Evolutionary conservation across 92 coral and sea anemone genomes (phyloP).

Genomic region (Umimayanthus kanabou): DNA sequence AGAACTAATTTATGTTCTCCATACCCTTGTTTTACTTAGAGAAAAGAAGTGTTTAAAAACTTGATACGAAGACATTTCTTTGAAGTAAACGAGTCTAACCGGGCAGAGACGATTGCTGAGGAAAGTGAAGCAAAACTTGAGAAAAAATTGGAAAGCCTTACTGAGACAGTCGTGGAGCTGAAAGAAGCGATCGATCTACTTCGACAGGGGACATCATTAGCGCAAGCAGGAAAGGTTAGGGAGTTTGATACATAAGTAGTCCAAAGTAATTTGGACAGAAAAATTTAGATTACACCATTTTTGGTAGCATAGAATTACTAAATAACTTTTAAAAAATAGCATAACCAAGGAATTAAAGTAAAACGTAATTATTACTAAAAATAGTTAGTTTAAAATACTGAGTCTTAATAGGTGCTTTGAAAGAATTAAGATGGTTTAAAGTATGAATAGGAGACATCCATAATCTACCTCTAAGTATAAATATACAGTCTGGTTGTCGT

Average conservation of each 20-base stretch:
- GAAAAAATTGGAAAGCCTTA: constrained; percentile 19
- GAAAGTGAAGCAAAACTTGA: constrained; percentile 33
- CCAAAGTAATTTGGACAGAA: too few relatives aligned
- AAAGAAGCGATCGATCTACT: constrained; percentile 17
- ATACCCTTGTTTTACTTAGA: constrained; percentile 14
- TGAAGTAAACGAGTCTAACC: constrained; percentile 25
- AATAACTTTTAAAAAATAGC: too few relatives aligned
- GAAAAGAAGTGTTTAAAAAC: constrained; percentile 59
- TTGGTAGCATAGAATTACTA: too few relatives aligned
- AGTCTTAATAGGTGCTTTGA: too few relatives aligned
- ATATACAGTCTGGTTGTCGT: too few relatives aligned
- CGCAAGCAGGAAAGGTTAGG: not conserved
- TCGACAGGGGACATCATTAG: not conserved
- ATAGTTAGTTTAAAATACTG: too few relatives aligned
- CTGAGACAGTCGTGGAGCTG: constrained; percentile 16
- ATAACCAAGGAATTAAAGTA: too few relatives aligned
- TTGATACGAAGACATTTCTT: constrained; percentile 64
- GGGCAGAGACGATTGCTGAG: constrained; percentile 15
- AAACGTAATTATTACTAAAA: too few relatives aligned
- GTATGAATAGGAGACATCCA: too few relatives aligned
- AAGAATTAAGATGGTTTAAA: too few relatives aligned
- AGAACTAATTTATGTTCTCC: not conserved
- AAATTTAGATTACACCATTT: too few relatives aligned
- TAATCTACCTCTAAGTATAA: too few relatives aligned
- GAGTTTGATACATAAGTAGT: not conserved